A percentile compares a stretch with the other conserved stretches of the same genome.
These are phyloP conservation scores for Lymantria monacha DNA, from an alignment of 2,888 invertebrate species.

Conservation along the genomic window DNA sequence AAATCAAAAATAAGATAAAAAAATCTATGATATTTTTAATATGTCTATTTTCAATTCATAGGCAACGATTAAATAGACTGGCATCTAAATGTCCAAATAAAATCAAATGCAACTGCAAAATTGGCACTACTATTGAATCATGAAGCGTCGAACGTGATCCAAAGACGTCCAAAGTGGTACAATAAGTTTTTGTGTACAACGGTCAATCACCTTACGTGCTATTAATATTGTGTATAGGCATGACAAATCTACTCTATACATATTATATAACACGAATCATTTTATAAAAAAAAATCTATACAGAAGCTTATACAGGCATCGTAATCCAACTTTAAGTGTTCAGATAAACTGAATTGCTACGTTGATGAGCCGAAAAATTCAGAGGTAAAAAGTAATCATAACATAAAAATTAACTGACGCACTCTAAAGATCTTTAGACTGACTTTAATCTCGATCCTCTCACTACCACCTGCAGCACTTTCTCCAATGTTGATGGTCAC, in stretches of 20 bases:
- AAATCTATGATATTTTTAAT: too few relatives aligned
- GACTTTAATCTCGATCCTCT: constrained; percentile 5
- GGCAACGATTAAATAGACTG: constrained; percentile 25
- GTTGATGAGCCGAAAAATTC: not conserved
- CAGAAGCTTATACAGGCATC: not conserved
- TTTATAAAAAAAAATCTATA: not conserved
- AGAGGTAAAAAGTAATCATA: not conserved
- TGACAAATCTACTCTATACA: constrained; percentile 27
- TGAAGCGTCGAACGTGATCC: constrained; percentile 17
- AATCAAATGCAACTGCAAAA: constrained; percentile 16
- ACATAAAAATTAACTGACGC: not conserved
- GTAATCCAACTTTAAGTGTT: not conserved
- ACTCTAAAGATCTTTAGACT: not conserved
- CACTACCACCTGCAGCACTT: constrained; percentile 20
- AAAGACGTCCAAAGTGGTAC: constrained; percentile 22
- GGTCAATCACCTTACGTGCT: constrained; percentile 43
- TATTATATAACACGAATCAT: constrained; percentile 3
- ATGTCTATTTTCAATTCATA: not conserved
- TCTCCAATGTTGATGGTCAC: constrained; percentile 14
- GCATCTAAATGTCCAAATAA: constrained; percentile 28
- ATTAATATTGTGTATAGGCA: constrained; percentile 38
- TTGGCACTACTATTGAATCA: constrained; percentile 23
- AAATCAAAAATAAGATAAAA: too few relatives aligned
- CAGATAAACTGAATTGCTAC: not conserved
- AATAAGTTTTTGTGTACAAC: constrained; percentile 37